Base-by-base conservation (phyloP, 2,113 vertebrate species). In the Scartelaos histophorus region DNA sequence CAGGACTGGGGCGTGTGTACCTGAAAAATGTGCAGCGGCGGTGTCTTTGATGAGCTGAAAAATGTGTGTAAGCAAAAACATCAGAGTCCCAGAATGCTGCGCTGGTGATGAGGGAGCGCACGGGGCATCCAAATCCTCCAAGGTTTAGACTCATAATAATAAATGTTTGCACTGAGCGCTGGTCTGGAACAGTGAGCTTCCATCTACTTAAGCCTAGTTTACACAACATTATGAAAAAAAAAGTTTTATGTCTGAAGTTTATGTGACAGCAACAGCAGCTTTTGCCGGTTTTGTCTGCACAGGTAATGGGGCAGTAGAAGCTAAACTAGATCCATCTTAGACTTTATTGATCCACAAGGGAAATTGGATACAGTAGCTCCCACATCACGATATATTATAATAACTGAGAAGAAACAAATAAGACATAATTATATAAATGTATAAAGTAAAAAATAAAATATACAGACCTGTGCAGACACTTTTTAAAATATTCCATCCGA, bases 141-240 rank as follows among this genome's bases (percentile, higher is more conserved):
- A 38, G 53, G 29, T 65, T n/a, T 25, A 29, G 79, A 66, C 71
- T 80, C 71, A 78, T 77, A 88, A 86, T 76, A 80, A 66, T 76
- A 73, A 82, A 62, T 75, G 68, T 83, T 83, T 83, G 66, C 81
- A 70, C 74, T 66, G 85, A 57, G 76, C 43, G 76, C 66, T 21
- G 62, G 9, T 69, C 74, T 46, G 25, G 73, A 85, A 85, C 80
- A 29, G 24, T 29, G 57, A 34, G 57, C 57, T 2, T 15, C 24
- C 7, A 3, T 34, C 25, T 25, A 34, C 58, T 34, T 9, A 34
- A 61, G 58, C 13, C 25, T 34, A 29, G 25, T 58, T 64, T 38
- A 64, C 34, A n/a, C 17, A 64, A n/a, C 34, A 38, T 19, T 38
- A 38, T 64, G 13, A 38, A 64, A 64, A 62, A 64, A 62, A 29